Percentiles rank a stretch among this genome's conserved stretches.
phyloP scores from a whole-genome alignment of 2,888 invertebrate genomes.

The Fragum sueziense region DNA sequence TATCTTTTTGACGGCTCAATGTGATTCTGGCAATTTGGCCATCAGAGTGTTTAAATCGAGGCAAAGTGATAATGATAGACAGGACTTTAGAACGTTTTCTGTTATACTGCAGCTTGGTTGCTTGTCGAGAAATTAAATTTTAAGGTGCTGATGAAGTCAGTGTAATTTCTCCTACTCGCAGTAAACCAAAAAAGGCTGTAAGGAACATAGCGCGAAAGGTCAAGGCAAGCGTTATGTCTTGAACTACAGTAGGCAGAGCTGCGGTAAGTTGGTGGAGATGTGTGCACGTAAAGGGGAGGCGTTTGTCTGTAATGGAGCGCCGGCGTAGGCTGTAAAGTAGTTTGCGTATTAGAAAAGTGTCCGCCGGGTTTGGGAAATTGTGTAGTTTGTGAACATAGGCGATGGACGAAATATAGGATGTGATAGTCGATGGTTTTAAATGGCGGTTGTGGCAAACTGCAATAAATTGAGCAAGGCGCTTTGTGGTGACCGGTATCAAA shows the following conservation, averaged over 20 bases:
- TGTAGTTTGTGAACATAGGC: conserved; percentile 34
- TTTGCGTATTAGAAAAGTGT: conserved; percentile 28
- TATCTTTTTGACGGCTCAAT: not conserved
- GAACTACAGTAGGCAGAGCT: not conserved
- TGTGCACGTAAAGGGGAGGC: conserved; percentile 15
- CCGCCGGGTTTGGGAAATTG: not conserved
- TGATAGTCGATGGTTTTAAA: conserved; percentile 20
- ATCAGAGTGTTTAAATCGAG: not conserved
- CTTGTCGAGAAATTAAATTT: not conserved
- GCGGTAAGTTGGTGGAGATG: not conserved
- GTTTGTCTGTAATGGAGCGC: conserved; percentile 12
- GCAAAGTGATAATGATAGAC: not conserved
- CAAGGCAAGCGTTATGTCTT: not conserved
- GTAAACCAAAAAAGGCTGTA: conserved; percentile 29
- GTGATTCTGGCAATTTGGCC: not conserved
- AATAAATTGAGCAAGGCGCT: conserved; percentile 39
- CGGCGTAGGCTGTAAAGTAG: conserved; percentile 17
- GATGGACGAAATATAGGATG: conserved; percentile 27
- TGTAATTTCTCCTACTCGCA: conserved; percentile 39
- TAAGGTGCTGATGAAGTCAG: not conserved
- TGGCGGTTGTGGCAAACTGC: not conserved
- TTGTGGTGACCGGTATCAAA: conserved; percentile 5
- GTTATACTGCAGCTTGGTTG: not conserved
- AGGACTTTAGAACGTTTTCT: not conserved
- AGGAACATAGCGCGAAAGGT: conserved; percentile 20